These are phyloP conservation scores for Corvus hawaiiensis DNA, from an alignment of 2,113 vertebrate genomes.

Conservation along the genomic window DNA sequence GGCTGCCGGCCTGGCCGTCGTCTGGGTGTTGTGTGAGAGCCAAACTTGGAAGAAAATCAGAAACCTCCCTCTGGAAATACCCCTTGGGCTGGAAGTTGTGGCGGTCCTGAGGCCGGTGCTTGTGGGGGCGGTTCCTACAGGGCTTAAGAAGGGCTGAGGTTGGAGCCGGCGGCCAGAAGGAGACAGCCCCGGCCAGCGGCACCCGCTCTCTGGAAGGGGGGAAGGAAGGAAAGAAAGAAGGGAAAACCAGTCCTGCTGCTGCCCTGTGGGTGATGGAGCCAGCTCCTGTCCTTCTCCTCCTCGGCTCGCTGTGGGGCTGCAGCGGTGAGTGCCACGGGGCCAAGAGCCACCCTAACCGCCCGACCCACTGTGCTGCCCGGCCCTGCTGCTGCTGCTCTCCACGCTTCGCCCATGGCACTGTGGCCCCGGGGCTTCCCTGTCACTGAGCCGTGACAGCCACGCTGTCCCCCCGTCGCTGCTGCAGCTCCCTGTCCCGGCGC, in stretches of 20 bases:
- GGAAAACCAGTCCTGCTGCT: not conserved
- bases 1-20: fast-evolving
- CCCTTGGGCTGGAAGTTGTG: not conserved
- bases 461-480: not conserved
- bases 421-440: fast-evolving
- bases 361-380: fast-evolving
- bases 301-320: not conserved
- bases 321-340: not conserved
- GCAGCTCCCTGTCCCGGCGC: not conserved
- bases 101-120: not conserved
- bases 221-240: not conserved
- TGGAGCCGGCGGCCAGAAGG: not conserved
- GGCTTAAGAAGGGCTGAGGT: constrained; percentile 23
- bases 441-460: not conserved
- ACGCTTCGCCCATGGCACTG: fast-evolving
- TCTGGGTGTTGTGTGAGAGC: not conserved
- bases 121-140: not conserved
- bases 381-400: not conserved
- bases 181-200: not conserved
- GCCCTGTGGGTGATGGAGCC: not conserved
- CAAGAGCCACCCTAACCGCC: not conserved
- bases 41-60: not conserved
- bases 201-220: not conserved
- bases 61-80: constrained; percentile 43
- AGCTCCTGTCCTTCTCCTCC: not conserved